Percentiles rank a stretch among this genome's conserved stretches.
These are phyloP conservation scores for Piaya cayana DNA, from an alignment of 2,113 vertebrate genomes.

Conservation along the genomic window DNA sequence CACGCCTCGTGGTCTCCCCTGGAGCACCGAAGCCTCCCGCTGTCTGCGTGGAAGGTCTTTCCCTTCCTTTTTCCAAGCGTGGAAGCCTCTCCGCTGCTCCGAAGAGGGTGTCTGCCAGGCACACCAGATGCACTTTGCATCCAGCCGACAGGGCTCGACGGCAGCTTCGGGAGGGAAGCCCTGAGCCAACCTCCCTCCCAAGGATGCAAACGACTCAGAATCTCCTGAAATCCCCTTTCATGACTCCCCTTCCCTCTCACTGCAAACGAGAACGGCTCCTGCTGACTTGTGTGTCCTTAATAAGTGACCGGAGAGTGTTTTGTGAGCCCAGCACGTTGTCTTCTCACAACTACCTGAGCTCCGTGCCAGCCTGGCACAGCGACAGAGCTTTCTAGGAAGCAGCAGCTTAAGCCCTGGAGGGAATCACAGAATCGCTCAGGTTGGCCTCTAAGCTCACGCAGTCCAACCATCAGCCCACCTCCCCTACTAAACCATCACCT, in stretches of 20 bases:
- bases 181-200: not conserved
- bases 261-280: not conserved
- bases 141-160: not conserved
- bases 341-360: not conserved
- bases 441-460: no score
- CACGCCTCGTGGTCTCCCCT: not conserved
- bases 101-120: not conserved
- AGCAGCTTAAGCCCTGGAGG: not conserved
- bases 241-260: not conserved
- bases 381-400: not conserved
- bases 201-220: accelerated
- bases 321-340: not conserved
- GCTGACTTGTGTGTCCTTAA: not conserved
- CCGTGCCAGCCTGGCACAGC: not conserved
- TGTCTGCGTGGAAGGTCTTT: not conserved
- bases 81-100: not conserved
- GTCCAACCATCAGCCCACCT: no score
- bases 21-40: not conserved
- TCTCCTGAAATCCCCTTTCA: not conserved
- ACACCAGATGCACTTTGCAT: not conserved
- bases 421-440: no score
- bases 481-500: no score
- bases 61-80: not conserved
- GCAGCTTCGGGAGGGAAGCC: not conserved
- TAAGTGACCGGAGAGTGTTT: not conserved